phyloP scores from a whole-genome alignment of 2,113 vertebrate genomes.

The Nettapus auritus region DNA sequence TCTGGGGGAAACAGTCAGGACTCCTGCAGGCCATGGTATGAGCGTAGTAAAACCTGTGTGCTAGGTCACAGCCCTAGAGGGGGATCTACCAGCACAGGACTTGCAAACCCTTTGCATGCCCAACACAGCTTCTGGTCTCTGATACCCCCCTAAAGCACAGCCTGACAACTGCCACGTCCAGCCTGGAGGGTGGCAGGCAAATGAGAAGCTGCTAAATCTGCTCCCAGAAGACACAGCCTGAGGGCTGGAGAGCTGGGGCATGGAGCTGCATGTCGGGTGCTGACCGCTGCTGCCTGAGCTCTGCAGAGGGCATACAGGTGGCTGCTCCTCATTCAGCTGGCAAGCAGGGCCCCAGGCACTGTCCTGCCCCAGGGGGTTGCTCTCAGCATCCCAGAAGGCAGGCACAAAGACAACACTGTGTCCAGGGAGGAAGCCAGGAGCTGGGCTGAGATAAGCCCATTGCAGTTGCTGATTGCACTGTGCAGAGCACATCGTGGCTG shows the following conservation, averaged over 20 bases:
- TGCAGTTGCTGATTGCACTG: not conserved
- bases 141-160: not conserved
- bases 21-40: not conserved
- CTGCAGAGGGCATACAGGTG: not conserved
- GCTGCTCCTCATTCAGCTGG: not conserved
- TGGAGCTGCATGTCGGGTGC: not conserved
- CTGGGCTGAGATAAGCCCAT: not conserved
- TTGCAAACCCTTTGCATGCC: not conserved
- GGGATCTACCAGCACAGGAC: not conserved
- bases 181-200: not conserved
- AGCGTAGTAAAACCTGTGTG: not conserved
- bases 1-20: not conserved
- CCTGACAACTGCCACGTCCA: not conserved
- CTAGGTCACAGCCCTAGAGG: not conserved
- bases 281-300: not conserved
- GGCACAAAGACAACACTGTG: slow-evolving; percentile 1
- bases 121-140: not conserved
- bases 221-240: rapidly evolving
- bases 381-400: not conserved
- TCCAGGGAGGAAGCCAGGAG: not conserved
- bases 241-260: not conserved
- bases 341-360: not conserved
- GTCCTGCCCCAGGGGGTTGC: not conserved
- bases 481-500: not conserved
- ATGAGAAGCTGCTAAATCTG: not conserved